A percentile compares a stretch with the other conserved stretches of the same genome.
phyloP scores from a whole-genome alignment of 2,113 vertebrate genomes.

The Atractosteus spatula region DNA sequence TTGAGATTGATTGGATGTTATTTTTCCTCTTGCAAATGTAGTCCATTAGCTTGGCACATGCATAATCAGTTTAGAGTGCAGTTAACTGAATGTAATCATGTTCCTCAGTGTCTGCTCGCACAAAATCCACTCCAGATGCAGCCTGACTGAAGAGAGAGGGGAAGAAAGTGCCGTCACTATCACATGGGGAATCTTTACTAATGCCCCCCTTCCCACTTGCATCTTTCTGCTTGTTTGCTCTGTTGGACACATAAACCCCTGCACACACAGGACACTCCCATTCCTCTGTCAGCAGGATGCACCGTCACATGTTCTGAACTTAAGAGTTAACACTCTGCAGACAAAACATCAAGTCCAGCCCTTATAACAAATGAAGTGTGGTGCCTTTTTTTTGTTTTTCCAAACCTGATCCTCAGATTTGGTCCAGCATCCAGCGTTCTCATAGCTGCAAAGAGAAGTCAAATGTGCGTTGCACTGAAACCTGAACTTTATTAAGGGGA shows the following conservation, averaged over 20 bases:
- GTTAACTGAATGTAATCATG: slow-evolving; percentile 99
- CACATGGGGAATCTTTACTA: slow-evolving; percentile 70
- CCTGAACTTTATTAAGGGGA: slow-evolving; percentile 32
- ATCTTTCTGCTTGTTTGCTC: slow-evolving; percentile 41
- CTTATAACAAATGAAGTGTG: no score
- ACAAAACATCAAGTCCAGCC: no score
- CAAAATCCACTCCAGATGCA: slow-evolving; percentile 97
- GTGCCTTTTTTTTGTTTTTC: no score
- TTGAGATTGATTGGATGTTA: slow-evolving; percentile 99
- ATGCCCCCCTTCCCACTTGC: slow-evolving; percentile 44
- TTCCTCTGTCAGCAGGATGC: no score
- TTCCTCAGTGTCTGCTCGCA: slow-evolving; percentile 97
- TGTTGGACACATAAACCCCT: slow-evolving; percentile 48
- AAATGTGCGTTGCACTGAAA: not conserved
- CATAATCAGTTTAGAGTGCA: slow-evolving; percentile 99
- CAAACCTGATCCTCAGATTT: no score
- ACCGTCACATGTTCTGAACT: no score
- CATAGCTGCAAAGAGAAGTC: no score
- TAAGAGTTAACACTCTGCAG: no score
- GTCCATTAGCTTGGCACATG: slow-evolving; percentile 99
- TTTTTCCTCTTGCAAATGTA: slow-evolving; percentile 99
- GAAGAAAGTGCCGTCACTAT: slow-evolving; percentile 76
- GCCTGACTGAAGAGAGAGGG: slow-evolving; percentile 67
- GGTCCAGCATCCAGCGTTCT: no score
- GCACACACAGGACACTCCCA: slow-evolving; percentile 25